phyloP scores from a whole-genome alignment of 2,113 vertebrate genomes.

The Platanista minor region DNA sequence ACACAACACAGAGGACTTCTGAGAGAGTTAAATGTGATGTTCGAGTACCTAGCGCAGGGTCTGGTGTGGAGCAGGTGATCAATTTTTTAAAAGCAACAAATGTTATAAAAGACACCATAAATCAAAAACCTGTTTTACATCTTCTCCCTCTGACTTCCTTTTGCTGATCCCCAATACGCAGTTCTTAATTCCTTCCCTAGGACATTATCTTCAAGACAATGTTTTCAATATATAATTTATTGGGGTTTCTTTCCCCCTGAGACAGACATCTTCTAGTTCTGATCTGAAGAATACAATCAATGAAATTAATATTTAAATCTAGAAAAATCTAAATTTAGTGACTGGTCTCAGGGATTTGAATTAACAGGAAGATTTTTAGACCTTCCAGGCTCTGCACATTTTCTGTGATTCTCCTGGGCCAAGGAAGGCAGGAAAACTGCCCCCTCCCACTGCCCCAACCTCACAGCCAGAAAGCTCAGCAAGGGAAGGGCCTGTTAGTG shows the following conservation, averaged over 20 bases:
- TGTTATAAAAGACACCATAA: slow-evolving; percentile 39
- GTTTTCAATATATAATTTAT: slow-evolving; percentile 50
- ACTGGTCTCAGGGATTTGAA: not conserved
- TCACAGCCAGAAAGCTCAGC: rapidly evolving
- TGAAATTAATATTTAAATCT: slow-evolving; percentile 54
- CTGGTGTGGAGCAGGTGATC: not conserved
- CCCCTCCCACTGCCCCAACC: rapidly evolving
- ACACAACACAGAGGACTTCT: not conserved
- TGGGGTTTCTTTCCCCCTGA: not conserved
- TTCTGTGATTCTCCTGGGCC: not conserved
- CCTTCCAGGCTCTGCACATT: not conserved
- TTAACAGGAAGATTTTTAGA: not conserved
- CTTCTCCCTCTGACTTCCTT: not conserved
- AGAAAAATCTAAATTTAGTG: not conserved
- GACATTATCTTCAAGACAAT: not conserved
- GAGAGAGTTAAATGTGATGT: not conserved
- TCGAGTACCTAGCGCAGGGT: rapidly evolving
- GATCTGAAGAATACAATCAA: slow-evolving; percentile 59
- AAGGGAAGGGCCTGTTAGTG: rapidly evolving
- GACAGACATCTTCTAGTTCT: slow-evolving; percentile 20
- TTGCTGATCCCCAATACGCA: rapidly evolving
- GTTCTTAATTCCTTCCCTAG: not conserved
- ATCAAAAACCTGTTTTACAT: not conserved
- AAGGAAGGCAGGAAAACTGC: not conserved
- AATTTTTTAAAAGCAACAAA: slow-evolving; percentile 58